Evolutionary conservation across 2,113 vertebrate species (phyloP), one percentile per base, ranked within the genome.

Genomic region (Oostethus manadensis): DNA sequence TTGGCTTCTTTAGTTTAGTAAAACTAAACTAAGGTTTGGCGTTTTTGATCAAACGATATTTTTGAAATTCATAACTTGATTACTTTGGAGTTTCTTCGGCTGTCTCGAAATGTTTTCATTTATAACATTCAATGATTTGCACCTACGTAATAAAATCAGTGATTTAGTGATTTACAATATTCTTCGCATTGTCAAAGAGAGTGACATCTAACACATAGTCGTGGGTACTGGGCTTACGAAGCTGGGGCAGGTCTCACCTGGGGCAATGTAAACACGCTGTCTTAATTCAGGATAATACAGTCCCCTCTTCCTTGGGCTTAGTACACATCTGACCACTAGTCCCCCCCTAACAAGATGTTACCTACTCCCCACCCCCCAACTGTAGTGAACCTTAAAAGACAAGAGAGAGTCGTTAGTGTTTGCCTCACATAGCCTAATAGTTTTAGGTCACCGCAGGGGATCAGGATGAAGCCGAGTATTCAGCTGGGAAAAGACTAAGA

Each of bases 371-470:
- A 67, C 73, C 75, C 81, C 76, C 73, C 76, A 79, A 70, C 73
- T 72, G 51, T 16, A 71, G 68, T 88, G 87, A 83, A 84, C 78
- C 80, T 33, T 77, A 74, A 67, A 85, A 77, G 74, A 80, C 82
- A 81, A 78, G 80, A 54, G 77, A 80, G 72, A 81, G 84, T 85
- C 72, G 75, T 86, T 87, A 88, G 78, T 79, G 79, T 64, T 67
- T 75, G 58, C 73, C 80, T 80, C 70, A 67, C 68, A 60, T 74
- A 54, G 72, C 72, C 74, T 85, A 84, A 86, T 85, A 87, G 81
- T 86, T 85, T n/a, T 80, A 72, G 78, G 60, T 55, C 80, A 20
- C 82, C 77, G 74, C 66, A 58, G 83, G 83, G 73, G 73, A 61
- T 54, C 47, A n/a, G n/a, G n/a, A n/a, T 35, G 50, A 61, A 54